phyloP scores from a whole-genome alignment of 2,113 vertebrate species.

The Microtus richardsoni region DNA sequence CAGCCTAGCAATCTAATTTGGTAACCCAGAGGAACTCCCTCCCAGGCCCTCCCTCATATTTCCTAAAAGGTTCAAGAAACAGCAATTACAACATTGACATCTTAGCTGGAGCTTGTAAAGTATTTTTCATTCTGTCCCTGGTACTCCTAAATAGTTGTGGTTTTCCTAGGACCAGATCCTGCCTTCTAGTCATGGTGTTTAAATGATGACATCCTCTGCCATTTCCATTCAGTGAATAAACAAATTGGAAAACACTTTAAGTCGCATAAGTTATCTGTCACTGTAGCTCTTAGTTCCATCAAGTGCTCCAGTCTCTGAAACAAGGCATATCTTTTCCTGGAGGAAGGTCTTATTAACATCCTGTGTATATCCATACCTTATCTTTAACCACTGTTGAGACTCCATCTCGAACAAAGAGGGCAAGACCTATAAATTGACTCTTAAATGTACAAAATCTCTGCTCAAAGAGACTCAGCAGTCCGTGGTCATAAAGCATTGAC shows the following conservation, averaged over 20 bases:
- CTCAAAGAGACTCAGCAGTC: neutral
- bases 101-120: constrained; percentile 67
- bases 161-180: constrained; percentile 10
- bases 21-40: constrained; percentile 81
- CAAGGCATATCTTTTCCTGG: neutral
- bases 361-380: neutral
- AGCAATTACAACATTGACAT: constrained; percentile 58
- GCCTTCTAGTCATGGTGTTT: neutral
- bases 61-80: constrained; percentile 74
- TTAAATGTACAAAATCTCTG: neutral
- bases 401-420: neutral
- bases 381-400: constrained; percentile 43
- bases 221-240: constrained; percentile 41
- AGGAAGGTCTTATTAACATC: neutral
- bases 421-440: neutral
- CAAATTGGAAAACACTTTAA: neutral
- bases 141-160: neutral
- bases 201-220: neutral
- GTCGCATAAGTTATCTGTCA: constrained; percentile 11
- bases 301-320: constrained; percentile 8
- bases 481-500: neutral
- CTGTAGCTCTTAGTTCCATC: neutral
- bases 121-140: constrained; percentile 45
- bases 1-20: constrained; percentile 79
- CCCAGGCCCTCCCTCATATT: constrained; percentile 74